Evolutionary conservation across 2,888 invertebrate species (phyloP), one percentile per base, ranked within the genome.

Genomic region (Rutpela maculata): DNA sequence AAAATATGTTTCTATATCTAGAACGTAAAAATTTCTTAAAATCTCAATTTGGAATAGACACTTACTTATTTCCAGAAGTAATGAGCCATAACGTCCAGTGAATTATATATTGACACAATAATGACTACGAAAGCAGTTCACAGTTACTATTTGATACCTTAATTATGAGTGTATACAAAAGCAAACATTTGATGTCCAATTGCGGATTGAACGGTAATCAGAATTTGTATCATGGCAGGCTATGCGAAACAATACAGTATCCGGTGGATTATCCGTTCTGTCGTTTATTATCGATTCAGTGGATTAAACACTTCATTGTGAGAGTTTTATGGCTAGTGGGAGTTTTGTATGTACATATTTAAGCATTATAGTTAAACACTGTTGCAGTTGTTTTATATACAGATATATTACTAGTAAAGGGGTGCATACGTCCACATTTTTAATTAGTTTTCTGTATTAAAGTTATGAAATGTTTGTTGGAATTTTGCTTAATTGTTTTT

Each of bases 301-400:
- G 60, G 59, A 70, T 70, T 70, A 60, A 60, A 70, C 70, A 60
- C 70, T 70, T 70, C 69, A 69, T 69, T 70, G 70, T 43, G 43
- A 43, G 60, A 60, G 70, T 70, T 70, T 70, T 70, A 70, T 60
- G 59, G 22, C 38, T 60, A 60, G 43, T 22, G 60, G 70, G 59
- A 17, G 43, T 70, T 69, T 70, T 70, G 60, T 59, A 18, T 35
- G 57, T 59, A 69, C 69, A 59, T 69, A 69, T 69, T 59, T 69
- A 26, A 69, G 35, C 59, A 57, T 69, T 57, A 59, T 26, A 35
- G 35, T 69, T 38, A 38, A 38, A 59, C n/a, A 35, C n/a, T 38
- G 38, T 59, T 18, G 10, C 26, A 22, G 9, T 1, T 65, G 65
- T 18, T 35, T 60, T 26, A 60, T 50, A 50, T 50, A 15, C 12